Conservation (phyloP, 2,113 vertebrate genomes). For the Peromyscus polionotus region DNA sequence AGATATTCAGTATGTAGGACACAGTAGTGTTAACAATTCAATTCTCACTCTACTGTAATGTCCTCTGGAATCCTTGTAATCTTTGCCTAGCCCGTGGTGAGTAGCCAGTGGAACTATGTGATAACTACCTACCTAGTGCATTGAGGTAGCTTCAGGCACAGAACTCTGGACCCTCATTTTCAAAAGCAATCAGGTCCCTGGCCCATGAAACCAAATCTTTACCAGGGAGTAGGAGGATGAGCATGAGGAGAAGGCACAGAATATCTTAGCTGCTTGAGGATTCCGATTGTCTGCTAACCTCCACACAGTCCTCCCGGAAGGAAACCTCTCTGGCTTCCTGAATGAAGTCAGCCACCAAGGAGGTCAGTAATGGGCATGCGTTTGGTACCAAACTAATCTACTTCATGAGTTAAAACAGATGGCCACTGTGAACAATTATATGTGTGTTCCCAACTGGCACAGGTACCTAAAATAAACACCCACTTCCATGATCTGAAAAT, state of each 20-base stretch:
- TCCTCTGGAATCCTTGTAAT: not conserved
- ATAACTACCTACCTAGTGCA: not conserved
- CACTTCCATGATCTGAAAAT: not conserved
- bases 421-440: not conserved
- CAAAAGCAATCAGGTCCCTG: constrained; percentile 14
- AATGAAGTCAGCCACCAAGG: not conserved
- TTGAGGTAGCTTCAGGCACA: not conserved
- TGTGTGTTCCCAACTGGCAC: no score
- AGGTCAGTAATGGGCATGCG: not conserved
- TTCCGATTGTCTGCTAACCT: not conserved
- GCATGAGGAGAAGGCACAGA: not conserved
- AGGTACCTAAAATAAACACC: not conserved
- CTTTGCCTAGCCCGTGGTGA: not conserved
- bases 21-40: not conserved
- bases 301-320: not conserved
- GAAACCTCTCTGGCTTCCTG: not conserved
- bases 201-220: not conserved
- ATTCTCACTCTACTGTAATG: not conserved
- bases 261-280: not conserved
- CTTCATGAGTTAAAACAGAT: not conserved
- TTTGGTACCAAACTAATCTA: not conserved
- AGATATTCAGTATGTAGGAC: not conserved
- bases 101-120: no score
- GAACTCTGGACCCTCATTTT: not conserved
- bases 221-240: not conserved